A percentile compares a stretch with the other conserved stretches of the same genome.
Evolutionary conservation across 2,113 vertebrate genomes (phyloP).

Genomic region (Lasiurus cinereus): DNA sequence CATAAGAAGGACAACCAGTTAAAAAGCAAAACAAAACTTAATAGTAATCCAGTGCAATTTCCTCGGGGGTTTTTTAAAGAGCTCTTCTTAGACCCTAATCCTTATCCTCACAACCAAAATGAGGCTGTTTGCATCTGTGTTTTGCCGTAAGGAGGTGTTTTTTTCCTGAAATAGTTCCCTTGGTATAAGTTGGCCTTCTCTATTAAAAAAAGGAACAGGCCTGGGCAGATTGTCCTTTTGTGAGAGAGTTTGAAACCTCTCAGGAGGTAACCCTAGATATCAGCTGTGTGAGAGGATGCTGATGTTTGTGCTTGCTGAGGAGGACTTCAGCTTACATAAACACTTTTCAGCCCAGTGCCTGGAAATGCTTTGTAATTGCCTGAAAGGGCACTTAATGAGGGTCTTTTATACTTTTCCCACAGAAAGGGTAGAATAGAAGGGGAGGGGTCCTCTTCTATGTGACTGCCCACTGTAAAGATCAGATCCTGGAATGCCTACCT

Average conservation of each 20-base stretch:
- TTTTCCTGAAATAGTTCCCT: conserved; percentile 19
- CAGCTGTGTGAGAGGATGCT: conserved; percentile 18
- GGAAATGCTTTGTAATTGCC: conserved; percentile 65
- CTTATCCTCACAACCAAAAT: neutral
- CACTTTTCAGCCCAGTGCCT: conserved; percentile 60
- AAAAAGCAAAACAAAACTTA: neutral
- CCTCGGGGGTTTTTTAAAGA: neutral
- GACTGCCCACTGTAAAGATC: neutral
- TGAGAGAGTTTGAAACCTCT: conserved; percentile 63
- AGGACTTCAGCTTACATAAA: conserved; percentile 61
- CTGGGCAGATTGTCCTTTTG: conserved; percentile 64
- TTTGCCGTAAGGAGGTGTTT: neutral
- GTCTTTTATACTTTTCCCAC: conserved; percentile 53
- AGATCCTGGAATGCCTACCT: neutral
- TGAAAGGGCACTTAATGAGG: conserved; percentile 64
- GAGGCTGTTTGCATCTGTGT: neutral
- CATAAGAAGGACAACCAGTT: neutral
- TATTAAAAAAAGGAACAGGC: conserved; percentile 49
- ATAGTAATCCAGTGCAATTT: neutral
- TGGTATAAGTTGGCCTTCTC: conserved; percentile 31
- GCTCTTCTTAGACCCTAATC: neutral
- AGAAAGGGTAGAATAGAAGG: conserved; percentile 16
- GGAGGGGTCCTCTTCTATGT: neutral
- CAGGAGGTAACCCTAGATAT: conserved; percentile 60
- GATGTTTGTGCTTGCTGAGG: neutral